Evolutionary conservation across 2,888 invertebrate genomes (phyloP).

Genomic region (Melieria crassipennis): DNA sequence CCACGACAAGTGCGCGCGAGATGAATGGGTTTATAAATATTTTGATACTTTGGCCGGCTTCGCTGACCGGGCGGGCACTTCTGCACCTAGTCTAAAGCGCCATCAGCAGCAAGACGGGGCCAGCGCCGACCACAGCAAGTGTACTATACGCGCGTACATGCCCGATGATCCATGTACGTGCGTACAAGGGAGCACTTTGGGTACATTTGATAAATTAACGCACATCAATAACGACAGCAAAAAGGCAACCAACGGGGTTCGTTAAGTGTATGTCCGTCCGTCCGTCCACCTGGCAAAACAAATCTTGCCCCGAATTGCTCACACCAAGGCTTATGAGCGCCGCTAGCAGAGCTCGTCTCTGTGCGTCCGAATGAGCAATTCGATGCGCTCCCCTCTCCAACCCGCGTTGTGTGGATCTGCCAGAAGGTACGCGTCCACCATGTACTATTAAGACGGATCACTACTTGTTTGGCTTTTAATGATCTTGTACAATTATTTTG

Average conservation of each 20-base stretch:
- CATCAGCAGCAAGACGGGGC: neutral
- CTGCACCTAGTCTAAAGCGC: neutral
- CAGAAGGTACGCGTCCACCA: neutral
- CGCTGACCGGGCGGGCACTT: neutral
- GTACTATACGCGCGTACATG: too few relatives aligned
- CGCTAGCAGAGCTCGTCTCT: too few relatives aligned
- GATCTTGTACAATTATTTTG: slow-evolving; percentile 18
- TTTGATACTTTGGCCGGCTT: slow-evolving; percentile 46
- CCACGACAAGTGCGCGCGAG: slow-evolving; percentile 42
- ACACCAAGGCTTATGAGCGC: neutral
- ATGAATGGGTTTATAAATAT: slow-evolving; percentile 61
- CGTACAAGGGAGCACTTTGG: too few relatives aligned
- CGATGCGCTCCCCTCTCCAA: too few relatives aligned
- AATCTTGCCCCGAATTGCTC: slow-evolving; percentile 18
- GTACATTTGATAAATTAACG: slow-evolving; percentile 44
- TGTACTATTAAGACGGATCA: slow-evolving; percentile 15
- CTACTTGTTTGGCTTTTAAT: slow-evolving; percentile 19
- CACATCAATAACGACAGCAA: slow-evolving; percentile 47
- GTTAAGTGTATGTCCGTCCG: slow-evolving; percentile 24
- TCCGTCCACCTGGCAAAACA: slow-evolving; percentile 19
- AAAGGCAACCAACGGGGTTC: slow-evolving; percentile 26
- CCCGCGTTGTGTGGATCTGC: neutral
- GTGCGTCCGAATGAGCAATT: too few relatives aligned
- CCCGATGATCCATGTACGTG: too few relatives aligned
- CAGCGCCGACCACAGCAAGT: too few relatives aligned